phyloP scores from a whole-genome alignment of 2,888 invertebrate genomes.

The Trichacis sp. region DNA sequence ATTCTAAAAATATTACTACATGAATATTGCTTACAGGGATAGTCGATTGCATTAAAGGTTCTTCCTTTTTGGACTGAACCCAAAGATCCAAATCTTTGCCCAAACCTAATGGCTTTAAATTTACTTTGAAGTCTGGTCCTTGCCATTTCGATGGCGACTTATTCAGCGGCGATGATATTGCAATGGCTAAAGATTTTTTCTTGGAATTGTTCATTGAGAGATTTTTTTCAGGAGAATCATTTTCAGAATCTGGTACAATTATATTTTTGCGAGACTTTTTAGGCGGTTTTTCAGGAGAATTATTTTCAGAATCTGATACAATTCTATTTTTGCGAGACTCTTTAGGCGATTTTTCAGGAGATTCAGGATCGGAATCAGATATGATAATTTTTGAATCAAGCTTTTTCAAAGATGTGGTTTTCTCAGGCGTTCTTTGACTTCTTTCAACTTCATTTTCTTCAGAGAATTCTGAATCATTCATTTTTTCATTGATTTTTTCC shows the following conservation, averaged over 20 bases:
- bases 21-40: constrained; percentile 47
- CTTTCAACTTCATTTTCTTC: background rate
- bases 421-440: background rate
- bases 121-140: constrained; percentile 58
- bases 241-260: background rate
- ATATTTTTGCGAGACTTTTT: too few species aligned
- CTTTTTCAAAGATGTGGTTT: background rate
- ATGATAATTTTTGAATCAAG: background rate
- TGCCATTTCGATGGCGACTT: constrained; percentile 44
- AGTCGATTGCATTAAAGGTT: constrained; percentile 53
- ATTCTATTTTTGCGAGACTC: too few species aligned
- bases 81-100: constrained; percentile 53
- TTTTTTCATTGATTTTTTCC: background rate
- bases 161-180: too few species aligned
- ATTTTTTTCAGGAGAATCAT: background rate
- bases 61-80: constrained; percentile 51
- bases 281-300: too few species aligned
- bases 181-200: too few species aligned
- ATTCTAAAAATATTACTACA: background rate
- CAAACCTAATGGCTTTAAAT: constrained; percentile 58
- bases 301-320: too few species aligned
- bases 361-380: background rate
- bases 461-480: background rate
- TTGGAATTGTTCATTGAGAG: background rate
- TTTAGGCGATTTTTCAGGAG: background rate